These are phyloP conservation scores for Pecten maximus DNA, from an alignment of 2,888 invertebrate genomes.

Conservation along the genomic window DNA sequence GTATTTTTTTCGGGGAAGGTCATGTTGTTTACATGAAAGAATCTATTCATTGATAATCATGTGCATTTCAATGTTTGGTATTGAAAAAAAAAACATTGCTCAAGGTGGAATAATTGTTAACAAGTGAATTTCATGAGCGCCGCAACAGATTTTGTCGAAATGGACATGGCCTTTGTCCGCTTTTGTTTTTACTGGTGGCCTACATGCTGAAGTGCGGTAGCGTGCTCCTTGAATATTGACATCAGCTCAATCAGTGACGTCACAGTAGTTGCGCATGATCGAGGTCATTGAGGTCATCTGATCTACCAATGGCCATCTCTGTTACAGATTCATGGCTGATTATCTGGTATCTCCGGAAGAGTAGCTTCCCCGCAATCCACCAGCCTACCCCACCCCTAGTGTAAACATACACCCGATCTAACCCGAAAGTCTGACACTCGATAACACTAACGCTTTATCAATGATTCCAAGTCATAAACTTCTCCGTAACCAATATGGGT, in stretches of 20 bases:
- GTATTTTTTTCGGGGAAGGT: too few relatives aligned
- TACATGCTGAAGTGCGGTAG: background rate
- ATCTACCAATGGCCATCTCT: too few relatives aligned
- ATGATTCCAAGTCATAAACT: conserved; percentile 9
- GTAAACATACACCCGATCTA: background rate
- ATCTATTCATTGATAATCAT: too few relatives aligned
- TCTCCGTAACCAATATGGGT: background rate
- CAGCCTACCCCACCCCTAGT: background rate
- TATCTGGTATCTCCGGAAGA: background rate
- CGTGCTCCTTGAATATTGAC: background rate
- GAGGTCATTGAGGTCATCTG: background rate
- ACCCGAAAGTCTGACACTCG: background rate
- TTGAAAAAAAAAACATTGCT: too few relatives aligned
- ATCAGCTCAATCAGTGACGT: background rate
- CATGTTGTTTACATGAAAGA: too few relatives aligned
- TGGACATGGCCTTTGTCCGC: too few relatives aligned
- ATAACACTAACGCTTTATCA: conserved; percentile 2
- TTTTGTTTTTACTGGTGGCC: background rate
- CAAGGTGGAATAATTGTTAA: too few relatives aligned
- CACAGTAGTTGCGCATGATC: background rate
- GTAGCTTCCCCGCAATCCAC: background rate
- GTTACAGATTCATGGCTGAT: too few relatives aligned
- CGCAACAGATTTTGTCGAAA: too few relatives aligned
- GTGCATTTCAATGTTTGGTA: too few relatives aligned
- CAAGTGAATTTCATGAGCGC: too few relatives aligned